Base-by-base conservation (phyloP, 1,140 invertebrate species). In the Heliothis subflexa region DNA sequence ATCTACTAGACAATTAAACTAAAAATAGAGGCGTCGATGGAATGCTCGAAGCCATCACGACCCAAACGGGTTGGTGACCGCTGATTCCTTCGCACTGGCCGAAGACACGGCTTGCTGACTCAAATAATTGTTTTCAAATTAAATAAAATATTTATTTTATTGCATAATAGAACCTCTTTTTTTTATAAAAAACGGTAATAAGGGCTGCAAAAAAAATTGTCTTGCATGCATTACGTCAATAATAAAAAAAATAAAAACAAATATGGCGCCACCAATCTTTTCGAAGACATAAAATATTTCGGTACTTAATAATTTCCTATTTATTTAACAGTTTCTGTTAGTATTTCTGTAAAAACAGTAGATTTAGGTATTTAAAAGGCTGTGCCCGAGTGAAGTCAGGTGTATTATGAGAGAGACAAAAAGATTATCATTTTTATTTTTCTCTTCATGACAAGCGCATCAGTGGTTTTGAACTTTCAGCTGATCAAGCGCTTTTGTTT, bases 361-460 rank as follows among this genome's bases (percentile, higher is more conserved):
- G 3, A 10, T 1, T 55, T 55, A 11, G 12, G 11, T 18, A 18
- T 55, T 55, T 0, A 3, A 12, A 55, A 21, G 54, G 16, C 25
- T 25, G 13, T 25, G 55, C 16, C 12, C 25, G 14, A 40, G 33
- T 52, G 5, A 50, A 59, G 71, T 73, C 71, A 73, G 71, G 54
- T 73, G 54, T 73, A 59, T 25, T 73, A 33, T 7, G 13, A 47
- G 47, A 57, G 54, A 47, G 16, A 45, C 49, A 73, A 73, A 59
- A 57, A 59, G 54, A 40, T n/a, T 57, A 72, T 52, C 2, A 28
- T 50, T 71, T 59, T 73, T 55, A 16, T 59, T 57, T 59, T 73
- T 47, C 16, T 73, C 54, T 45, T 11, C 21, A 33, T 73, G 71
- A 59, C 71, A 73, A 73, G 71, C 52, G 52, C 54, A 59, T 73